phyloP scores from a whole-genome alignment of 92 coral and sea anemone species.

The Paragorgia papillata region DNA sequence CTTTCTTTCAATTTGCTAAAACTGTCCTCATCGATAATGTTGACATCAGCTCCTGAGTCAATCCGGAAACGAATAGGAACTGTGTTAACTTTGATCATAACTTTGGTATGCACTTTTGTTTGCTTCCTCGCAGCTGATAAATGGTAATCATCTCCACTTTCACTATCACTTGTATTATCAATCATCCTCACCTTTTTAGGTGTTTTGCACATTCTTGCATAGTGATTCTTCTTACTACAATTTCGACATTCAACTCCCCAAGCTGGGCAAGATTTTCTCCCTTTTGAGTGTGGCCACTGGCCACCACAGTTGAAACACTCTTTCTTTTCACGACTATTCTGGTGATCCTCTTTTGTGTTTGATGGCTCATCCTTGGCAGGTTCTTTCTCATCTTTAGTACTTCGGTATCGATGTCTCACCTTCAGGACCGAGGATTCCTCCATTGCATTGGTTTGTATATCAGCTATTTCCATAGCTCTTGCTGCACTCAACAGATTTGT shows the following conservation, averaged over 20 bases:
- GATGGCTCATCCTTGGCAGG: no score
- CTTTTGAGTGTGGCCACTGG: conserved; percentile 38
- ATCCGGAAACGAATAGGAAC: conserved; percentile 19
- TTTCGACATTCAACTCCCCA: conserved; percentile 22
- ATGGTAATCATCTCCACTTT: neutral
- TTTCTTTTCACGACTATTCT: neutral
- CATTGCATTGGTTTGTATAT: conserved; percentile 26
- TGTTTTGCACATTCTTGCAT: conserved; percentile 18
- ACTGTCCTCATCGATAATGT: conserved; percentile 39
- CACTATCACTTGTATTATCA: conserved; percentile 13
- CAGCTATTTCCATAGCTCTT: conserved; percentile 26
- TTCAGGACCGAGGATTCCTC: conserved; percentile 9
- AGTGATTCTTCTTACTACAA: conserved; percentile 34
- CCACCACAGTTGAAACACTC: conserved; percentile 49
- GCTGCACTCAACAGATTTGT: conserved; percentile 6
- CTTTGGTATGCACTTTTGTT: neutral
- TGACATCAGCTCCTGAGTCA: conserved; percentile 40
- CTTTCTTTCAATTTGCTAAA: conserved; percentile 11
- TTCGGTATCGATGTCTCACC: neutral
- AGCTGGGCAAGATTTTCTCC: conserved; percentile 45
- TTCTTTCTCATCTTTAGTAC: neutral
- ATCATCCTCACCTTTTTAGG: neutral
- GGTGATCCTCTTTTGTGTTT: no score
- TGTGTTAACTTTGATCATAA: neutral
- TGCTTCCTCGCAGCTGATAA: neutral